Conservation (phyloP, 1,140 invertebrate genomes). For the Drosophila watanabei region DNA sequence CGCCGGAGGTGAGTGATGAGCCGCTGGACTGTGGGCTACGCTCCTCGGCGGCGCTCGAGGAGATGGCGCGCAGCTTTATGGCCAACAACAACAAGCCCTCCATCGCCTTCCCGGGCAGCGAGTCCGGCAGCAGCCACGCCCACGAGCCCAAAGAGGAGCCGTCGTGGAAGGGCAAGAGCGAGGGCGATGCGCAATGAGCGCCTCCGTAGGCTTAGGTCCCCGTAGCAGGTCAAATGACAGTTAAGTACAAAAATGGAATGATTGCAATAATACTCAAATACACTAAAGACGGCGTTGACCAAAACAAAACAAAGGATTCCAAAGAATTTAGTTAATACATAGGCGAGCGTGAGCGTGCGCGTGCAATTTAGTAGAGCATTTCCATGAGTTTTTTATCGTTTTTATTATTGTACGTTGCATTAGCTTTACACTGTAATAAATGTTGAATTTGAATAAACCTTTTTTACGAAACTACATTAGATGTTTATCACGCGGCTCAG, state of each 20-base stretch:
- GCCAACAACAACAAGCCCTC: conserved; percentile 46
- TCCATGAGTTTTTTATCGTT: conserved; percentile 64
- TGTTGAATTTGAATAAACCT: conserved; percentile 77
- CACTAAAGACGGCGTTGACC: conserved; percentile 55
- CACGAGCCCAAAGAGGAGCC: conserved; percentile 63
- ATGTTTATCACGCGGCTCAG: conserved; percentile 99
- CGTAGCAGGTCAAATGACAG: conserved; percentile 42
- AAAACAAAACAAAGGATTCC: conserved; percentile 71
- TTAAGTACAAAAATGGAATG: conserved; percentile 78
- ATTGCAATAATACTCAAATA: conserved; percentile 82
- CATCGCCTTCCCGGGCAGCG: conserved; percentile 35
- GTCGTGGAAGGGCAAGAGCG: conserved; percentile 68
- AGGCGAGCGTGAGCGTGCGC: conserved; percentile 21
- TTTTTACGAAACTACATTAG: conserved; percentile 87
- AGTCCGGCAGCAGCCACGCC: conserved; percentile 15
- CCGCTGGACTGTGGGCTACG: conserved; percentile 73
- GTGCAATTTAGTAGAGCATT: conserved; percentile 71
- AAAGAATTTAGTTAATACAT: conserved; percentile 79
- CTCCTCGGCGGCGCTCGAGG: conserved; percentile 56
- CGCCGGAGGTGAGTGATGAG: conserved; percentile 54
- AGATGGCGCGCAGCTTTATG: conserved; percentile 67
- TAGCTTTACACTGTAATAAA: conserved; percentile 62
- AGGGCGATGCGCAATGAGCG: conserved; percentile 58
- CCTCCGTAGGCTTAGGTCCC: conserved; percentile 33
- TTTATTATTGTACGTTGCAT: conserved; percentile 52